These are phyloP conservation scores for Megalops cyprinoides DNA, from an alignment of 2,797 vertebrate genomes.

Conservation along the genomic window DNA sequence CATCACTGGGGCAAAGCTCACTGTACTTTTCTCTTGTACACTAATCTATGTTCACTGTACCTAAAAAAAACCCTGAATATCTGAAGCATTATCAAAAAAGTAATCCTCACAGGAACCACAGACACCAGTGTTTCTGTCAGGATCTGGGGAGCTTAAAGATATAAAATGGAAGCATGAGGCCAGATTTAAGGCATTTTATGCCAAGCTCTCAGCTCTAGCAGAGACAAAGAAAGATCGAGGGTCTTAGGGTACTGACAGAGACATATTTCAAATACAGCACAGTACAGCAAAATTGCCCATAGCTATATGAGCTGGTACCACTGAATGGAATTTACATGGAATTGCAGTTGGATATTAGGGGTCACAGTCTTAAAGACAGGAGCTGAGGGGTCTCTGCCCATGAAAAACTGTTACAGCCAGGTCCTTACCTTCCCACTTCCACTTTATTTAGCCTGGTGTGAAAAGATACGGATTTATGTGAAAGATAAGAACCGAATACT, in stretches of 20 bases:
- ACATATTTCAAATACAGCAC: slow-evolving; percentile 77
- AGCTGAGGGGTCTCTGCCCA: slow-evolving; percentile 58
- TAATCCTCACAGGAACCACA: slow-evolving; percentile 57
- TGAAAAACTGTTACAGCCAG: slow-evolving; percentile 47
- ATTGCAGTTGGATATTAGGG: slow-evolving; percentile 62
- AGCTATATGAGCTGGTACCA: slow-evolving; percentile 35
- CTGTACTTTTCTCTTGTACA: slow-evolving; percentile 29
- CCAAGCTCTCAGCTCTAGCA: slow-evolving; percentile 66
- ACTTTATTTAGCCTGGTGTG: slow-evolving; percentile 55
- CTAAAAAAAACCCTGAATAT: slow-evolving; percentile 59
- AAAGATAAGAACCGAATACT: slow-evolving; percentile 43
- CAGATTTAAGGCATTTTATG: slow-evolving; percentile 64
- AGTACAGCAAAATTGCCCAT: slow-evolving; percentile 41
- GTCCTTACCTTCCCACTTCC: slow-evolving; percentile 32
- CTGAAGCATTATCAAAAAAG: slow-evolving; percentile 60
- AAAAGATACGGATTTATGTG: slow-evolving; percentile 54
- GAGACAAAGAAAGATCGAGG: slow-evolving; percentile 71
- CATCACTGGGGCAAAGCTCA: neutral
- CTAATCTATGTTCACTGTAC: slow-evolving; percentile 54
- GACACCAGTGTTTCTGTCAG: slow-evolving; percentile 62
- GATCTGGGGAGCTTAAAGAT: slow-evolving; percentile 65
- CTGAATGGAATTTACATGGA: slow-evolving; percentile 56
- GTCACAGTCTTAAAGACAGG: slow-evolving; percentile 59
- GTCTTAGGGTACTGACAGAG: slow-evolving; percentile 76
- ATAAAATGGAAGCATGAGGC: slow-evolving; percentile 68